Evolutionary conservation across 2,888 invertebrate genomes (phyloP).

Genomic region (Polyommatus icarus): DNA sequence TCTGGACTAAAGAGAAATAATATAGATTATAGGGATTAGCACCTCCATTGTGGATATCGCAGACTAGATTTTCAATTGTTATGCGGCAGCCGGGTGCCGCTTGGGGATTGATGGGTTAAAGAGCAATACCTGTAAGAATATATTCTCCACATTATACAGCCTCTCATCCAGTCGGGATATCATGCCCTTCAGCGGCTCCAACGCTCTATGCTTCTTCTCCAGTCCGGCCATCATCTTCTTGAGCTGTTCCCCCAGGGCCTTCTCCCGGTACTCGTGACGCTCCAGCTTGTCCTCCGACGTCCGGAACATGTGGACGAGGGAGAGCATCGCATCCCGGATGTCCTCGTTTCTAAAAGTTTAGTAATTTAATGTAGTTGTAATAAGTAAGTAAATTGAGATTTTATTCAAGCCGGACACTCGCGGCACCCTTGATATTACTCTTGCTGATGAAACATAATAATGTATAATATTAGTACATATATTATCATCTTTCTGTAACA

Average conservation of each 20-base stretch:
- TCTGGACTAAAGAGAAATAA: too few relatives aligned
- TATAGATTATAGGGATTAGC: too few relatives aligned
- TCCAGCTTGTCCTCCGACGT: constrained; percentile 90
- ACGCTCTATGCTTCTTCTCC: constrained; percentile 85
- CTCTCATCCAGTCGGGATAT: constrained; percentile 87
- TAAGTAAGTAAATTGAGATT: too few relatives aligned
- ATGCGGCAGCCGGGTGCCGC: too few relatives aligned
- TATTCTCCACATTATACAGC: constrained; percentile 87
- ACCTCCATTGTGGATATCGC: too few relatives aligned
- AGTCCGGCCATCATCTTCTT: constrained; percentile 86
- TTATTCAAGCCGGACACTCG: too few relatives aligned
- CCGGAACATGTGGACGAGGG: constrained; percentile 89
- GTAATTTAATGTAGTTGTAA: background rate
- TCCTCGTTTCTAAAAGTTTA: constrained; percentile 81
- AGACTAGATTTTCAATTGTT: too few relatives aligned
- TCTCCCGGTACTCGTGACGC: constrained; percentile 90
- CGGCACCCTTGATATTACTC: too few relatives aligned
- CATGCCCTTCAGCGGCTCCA: constrained; percentile 85
- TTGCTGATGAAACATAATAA: too few relatives aligned
- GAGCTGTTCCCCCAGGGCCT: constrained; percentile 87
- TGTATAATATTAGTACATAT: too few relatives aligned
- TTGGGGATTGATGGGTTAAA: too few relatives aligned
- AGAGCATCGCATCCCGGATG: constrained; percentile 89
- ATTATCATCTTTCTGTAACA: too few relatives aligned
- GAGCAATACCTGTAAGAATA: constrained; percentile 82